Conservation (phyloP, 2,888 invertebrate species). For the Gibbula magus region DNA sequence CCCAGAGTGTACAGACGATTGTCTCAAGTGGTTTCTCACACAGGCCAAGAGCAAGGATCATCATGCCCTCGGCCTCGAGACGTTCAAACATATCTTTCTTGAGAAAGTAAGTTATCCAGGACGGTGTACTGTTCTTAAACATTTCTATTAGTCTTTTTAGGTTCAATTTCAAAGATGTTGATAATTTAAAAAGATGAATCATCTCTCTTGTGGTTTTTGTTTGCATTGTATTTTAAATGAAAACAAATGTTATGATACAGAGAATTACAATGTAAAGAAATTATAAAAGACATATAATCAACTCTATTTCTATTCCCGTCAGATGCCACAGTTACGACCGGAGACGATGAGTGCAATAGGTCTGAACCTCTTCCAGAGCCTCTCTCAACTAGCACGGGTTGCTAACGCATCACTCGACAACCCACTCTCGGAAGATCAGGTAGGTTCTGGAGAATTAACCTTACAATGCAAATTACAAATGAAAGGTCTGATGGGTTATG, state of each 20-base stretch:
- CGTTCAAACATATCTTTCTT: conserved; percentile 89
- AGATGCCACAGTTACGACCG: conserved; percentile 88
- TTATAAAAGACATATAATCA: neutral
- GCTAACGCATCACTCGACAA: conserved; percentile 82
- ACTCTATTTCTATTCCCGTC: neutral
- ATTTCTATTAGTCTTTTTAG: neutral
- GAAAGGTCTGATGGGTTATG: too few relatives aligned
- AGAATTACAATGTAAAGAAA: neutral
- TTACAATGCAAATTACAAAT: neutral
- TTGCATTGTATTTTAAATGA: too few relatives aligned
- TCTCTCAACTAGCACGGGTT: conserved; percentile 87
- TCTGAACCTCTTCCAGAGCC: conserved; percentile 90
- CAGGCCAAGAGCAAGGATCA: conserved; percentile 92
- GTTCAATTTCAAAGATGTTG: neutral
- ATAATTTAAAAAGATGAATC: neutral
- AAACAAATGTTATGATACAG: too few relatives aligned
- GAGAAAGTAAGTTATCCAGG: conserved; percentile 79
- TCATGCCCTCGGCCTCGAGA: conserved; percentile 91
- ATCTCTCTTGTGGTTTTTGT: too few relatives aligned
- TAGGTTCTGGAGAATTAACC: conserved; percentile 34
- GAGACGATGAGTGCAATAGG: conserved; percentile 95
- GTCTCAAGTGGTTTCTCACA: conserved; percentile 93
- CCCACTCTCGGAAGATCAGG: conserved; percentile 77
- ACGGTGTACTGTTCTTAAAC: too few relatives aligned
- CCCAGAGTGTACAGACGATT: conserved; percentile 90